Evolutionary conservation across 2,113 vertebrate species (phyloP).

Genomic region (Scomber colias): DNA sequence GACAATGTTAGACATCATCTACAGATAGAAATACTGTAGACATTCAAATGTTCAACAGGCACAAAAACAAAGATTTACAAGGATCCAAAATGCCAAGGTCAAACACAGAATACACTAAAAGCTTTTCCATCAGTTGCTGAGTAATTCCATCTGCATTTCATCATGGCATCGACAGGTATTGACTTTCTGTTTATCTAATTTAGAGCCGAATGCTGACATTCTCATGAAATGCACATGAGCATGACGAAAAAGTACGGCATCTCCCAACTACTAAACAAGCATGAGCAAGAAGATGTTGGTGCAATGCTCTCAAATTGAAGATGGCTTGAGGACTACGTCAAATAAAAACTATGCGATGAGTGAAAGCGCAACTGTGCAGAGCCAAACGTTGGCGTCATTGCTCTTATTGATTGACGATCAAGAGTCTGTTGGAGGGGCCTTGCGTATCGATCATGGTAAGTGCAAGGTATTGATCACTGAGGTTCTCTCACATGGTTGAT

Average conservation of each 20-base stretch:
- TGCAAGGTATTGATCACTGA: constrained; percentile 40
- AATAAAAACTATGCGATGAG: not conserved
- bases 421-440: constrained; percentile 19
- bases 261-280: not conserved
- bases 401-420: constrained; percentile 36
- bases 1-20: not conserved
- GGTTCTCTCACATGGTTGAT: constrained; percentile 18
- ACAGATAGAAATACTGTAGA: too few species aligned
- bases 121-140: constrained; percentile 1
- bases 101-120: not conserved
- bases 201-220: constrained; percentile 5
- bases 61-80: too few species aligned
- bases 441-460: constrained; percentile 44
- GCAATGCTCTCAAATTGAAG: not conserved
- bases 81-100: not conserved
- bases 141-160: constrained; percentile 23
- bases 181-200: constrained; percentile 20
- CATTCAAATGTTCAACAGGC: too few species aligned
- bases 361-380: not conserved
- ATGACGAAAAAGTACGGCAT: not conserved
- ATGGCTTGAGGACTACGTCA: not conserved
- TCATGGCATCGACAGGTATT: not conserved
- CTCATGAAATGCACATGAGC: not conserved
- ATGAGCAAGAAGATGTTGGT: not conserved
- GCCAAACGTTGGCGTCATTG: not conserved